These are phyloP conservation scores for Anser cygnoides DNA, from an alignment of 2,113 vertebrate species.

Conservation along the genomic window DNA sequence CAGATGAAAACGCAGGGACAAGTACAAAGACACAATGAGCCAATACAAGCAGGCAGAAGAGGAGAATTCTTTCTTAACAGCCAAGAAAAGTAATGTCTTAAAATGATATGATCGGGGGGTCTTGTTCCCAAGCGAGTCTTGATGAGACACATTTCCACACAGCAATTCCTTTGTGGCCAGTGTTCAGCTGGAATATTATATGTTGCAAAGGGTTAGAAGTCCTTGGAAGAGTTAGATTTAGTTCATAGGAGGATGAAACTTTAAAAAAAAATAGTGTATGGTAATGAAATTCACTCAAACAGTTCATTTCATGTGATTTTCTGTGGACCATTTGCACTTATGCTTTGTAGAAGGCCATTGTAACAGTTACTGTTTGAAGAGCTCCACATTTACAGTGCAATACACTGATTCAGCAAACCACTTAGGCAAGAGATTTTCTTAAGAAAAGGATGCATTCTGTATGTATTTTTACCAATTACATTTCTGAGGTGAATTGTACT, in stretches of 20 bases:
- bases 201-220: neutral
- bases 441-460: neutral
- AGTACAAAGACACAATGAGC: neutral
- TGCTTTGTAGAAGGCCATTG: neutral
- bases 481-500: neutral
- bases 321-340: neutral
- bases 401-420: neutral
- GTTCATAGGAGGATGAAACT: neutral
- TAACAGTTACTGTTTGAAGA: neutral
- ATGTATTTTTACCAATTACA: neutral
- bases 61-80: neutral
- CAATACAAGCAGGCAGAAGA: neutral
- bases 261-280: neutral
- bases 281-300: neutral
- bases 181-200: neutral
- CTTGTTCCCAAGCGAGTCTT: neutral
- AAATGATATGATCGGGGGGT: neutral
- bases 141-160: neutral
- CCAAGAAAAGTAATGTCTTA: neutral
- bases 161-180: neutral
- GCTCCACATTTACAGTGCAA: neutral
- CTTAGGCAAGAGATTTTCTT: neutral
- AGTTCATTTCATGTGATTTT: slow-evolving; percentile 1
- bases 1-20: neutral
- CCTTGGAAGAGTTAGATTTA: neutral